Conservation (phyloP, 2,888 invertebrate species). For the Dromius quadrimaculatus region DNA sequence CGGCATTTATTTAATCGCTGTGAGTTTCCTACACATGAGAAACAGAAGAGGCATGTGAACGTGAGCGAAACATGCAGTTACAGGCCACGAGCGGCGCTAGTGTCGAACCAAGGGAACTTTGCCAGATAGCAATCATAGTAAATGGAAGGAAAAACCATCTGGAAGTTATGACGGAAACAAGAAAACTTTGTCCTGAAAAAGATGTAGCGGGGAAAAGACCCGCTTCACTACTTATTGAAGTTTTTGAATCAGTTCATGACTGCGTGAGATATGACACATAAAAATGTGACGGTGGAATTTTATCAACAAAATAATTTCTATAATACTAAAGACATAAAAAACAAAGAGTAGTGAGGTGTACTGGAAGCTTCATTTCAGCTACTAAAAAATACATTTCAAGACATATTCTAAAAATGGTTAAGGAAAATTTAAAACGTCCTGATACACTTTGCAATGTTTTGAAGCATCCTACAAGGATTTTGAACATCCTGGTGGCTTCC, state of each 20-base stretch:
- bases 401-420: too few relatives aligned
- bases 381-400: too few relatives aligned
- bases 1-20: too few relatives aligned
- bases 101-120: conserved; percentile 4
- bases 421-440: too few relatives aligned
- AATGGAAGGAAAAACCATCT: conserved; percentile 52
- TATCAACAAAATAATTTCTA: conserved; percentile 2
- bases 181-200: conserved; percentile 23
- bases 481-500: too few relatives aligned
- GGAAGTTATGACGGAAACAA: conserved; percentile 49
- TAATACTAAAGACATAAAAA: neutral
- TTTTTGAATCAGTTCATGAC: conserved; percentile 44
- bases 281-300: conserved; percentile 9
- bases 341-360: too few relatives aligned
- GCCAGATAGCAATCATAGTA: conserved; percentile 49
- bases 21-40: too few relatives aligned
- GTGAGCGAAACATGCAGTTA: conserved; percentile 35
- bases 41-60: too few relatives aligned
- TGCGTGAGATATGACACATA: conserved; percentile 25
- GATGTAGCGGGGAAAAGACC: neutral
- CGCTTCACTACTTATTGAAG: conserved; percentile 43
- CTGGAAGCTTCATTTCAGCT: too few relatives aligned
- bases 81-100: conserved; percentile 5
- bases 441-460: too few relatives aligned
- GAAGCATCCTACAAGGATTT: too few relatives aligned